Evolutionary conservation across 1,140 invertebrate genomes (phyloP), one percentile per base, ranked within the genome.

Genomic region (Drosophila rufa): DNA sequence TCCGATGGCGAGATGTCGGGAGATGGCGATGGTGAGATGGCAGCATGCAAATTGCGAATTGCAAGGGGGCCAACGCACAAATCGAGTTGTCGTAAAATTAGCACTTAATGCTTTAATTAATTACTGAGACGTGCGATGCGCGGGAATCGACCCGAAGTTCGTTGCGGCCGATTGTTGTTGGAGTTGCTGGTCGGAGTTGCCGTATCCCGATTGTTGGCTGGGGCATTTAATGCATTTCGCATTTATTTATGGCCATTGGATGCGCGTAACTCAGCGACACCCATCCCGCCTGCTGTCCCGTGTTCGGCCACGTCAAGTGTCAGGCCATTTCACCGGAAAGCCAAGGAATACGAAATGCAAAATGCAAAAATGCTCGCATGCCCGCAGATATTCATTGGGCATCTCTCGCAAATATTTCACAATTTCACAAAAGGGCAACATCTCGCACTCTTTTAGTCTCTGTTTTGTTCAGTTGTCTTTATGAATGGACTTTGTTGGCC

Each of bases 31-130:
- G 66, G 67, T 30, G 67, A 73, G 53, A 71, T 74, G 77, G 80
- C 80, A 74, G 80, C 80, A 89, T 87, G 83, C 82, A 85, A 83
- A 83, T 83, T 79, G 78, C 78, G 40, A 68, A 58, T 80, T 67
- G 80, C 47, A 64, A 42, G 68, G 73, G 67, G 79, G 64, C 61
- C 61, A 80, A 80, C 66, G 86, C 85, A 85, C 85, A 90, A 90
- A 90, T 90, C 85, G 85, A 90, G 85, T 90, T 90, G 85, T 90
- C 85, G 85, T 90, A 90, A 90, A 90, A 90, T 90, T 90, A 90
- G 85, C 85, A 90, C 85, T 90, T 90, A 90, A 90, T 90, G 85
- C 85, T 90, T 90, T 90, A 90, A 90, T 90, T 90, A 90, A 90
- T 90, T 90, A 90, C 85, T 77, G 73, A 74, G 85, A 90, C 85